A percentile compares a stretch with the other conserved stretches of the same genome.
Conservation (phyloP, 1,140 invertebrate genomes). For the Leptonema lineaticorne region DNA sequence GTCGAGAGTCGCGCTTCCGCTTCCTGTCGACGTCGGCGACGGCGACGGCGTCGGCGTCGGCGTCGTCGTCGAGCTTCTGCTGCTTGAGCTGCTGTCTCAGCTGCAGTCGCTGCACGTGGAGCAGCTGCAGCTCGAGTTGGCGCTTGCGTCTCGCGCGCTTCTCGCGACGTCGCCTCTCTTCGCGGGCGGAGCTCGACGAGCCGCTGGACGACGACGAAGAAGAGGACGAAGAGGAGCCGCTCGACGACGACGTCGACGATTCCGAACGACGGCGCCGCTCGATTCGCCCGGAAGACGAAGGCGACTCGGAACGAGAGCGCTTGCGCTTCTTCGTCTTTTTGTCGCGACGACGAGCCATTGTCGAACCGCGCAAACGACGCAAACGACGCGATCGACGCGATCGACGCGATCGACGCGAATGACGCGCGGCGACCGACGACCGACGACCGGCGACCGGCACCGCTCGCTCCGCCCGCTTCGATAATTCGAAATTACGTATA, state of each 20-base stretch:
- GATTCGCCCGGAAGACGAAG: neutral
- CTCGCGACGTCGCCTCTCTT: neutral
- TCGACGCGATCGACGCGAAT: neutral
- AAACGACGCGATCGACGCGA: neutral
- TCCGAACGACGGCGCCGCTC: neutral
- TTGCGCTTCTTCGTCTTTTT: neutral
- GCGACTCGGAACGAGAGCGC: neutral
- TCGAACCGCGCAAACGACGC: neutral
- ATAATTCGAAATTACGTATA: no score
- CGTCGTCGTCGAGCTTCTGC: neutral
- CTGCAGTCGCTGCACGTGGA: neutral
- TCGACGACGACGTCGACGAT: neutral
- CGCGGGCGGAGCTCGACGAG: slow-evolving; percentile 2
- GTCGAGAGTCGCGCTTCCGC: neutral
- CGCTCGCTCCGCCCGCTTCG: no score
- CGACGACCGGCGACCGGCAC: no score
- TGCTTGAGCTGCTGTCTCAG: neutral
- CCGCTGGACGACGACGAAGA: neutral
- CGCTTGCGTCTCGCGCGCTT: neutral
- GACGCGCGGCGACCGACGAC: neutral
- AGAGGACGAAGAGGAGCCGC: neutral
- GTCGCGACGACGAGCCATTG: neutral
- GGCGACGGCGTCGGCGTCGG: neutral
- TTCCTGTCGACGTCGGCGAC: neutral
- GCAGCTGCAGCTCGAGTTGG: neutral